Base-by-base conservation (phyloP, 1,140 invertebrate genomes). In the Pseudomyrmex sp. region DNA sequence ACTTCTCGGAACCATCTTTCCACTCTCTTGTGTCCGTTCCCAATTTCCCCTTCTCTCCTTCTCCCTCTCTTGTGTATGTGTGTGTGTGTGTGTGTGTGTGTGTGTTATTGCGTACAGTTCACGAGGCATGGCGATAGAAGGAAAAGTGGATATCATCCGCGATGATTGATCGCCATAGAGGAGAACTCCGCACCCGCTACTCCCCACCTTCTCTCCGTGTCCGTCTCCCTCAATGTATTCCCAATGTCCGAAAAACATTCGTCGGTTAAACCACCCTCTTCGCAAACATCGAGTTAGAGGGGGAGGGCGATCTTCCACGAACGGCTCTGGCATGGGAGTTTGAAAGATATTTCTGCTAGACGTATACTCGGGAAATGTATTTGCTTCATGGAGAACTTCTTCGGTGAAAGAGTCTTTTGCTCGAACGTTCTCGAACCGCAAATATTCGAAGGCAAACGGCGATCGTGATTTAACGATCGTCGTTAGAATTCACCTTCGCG, bases 231-330 rank as follows among this genome's bases (percentile, higher is more conserved):
- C 74, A 75, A 72, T 86, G 86, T 83, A 89, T 77, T 70, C 61
- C 87, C 91, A 92, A 92, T 91, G 92, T 94, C 93, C 92, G 92
- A 94, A 93, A 94, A 93, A 93, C 93, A 93, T 93, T 93, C 76
- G 66, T 79, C 59, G 73, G 82, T 79, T 75, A 79, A 84, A 80
- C 79, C 65, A 75, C 66, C 79, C 87, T 83, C 83, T 74, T 23
- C 62, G 68, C 80, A 85, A 84, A 88, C 62, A 84, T 26, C 35
- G 35, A 35, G 35, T 35, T 35, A 35, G 73, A 63, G 59, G 2
- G 52, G 26, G 63, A 59, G 82, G 52, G 85, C 52, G 66, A 61
- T 70, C 66, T 54, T 50, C 10, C 15, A 48, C 59, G 48, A 50
- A 9, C 56, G 85, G 44, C 46, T 74, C 48, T 58, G 59, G 44